Conservation (phyloP, 2,888 invertebrate species). For the Melolontha melolontha region DNA sequence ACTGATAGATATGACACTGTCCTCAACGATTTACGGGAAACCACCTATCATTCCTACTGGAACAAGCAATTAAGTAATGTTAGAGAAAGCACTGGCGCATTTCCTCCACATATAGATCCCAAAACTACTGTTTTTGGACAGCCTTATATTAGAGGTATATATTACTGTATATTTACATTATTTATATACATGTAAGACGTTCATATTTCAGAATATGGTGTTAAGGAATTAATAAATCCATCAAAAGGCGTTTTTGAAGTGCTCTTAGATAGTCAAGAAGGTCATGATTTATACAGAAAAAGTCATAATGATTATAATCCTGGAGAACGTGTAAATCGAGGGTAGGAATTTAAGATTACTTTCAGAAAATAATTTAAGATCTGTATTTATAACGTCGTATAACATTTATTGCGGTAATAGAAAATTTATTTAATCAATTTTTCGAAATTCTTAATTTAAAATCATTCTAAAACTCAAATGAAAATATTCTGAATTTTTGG, state of each 20-base stretch:
- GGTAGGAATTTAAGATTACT: constrained; percentile 55
- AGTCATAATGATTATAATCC: constrained; percentile 67
- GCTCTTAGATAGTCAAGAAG: constrained; percentile 60
- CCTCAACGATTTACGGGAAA: constrained; percentile 66
- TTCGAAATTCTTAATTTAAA: no score
- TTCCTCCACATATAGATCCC: constrained; percentile 63
- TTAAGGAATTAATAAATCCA: constrained; percentile 64
- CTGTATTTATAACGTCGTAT: no score
- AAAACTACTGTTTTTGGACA: constrained; percentile 64
- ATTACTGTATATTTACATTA: constrained; percentile 3
- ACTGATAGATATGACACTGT: constrained; percentile 65
- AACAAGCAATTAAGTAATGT: constrained; percentile 64
- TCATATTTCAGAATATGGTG: constrained; percentile 52
- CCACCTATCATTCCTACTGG: constrained; percentile 66
- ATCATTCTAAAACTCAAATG: no score
- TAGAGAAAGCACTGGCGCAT: constrained; percentile 63
- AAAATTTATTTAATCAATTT: no score
- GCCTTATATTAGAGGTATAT: constrained; percentile 44
- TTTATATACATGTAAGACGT: not conserved
- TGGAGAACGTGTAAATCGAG: constrained; percentile 62
- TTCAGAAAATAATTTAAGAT: not conserved
- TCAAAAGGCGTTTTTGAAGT: constrained; percentile 60
- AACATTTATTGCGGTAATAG: no score
- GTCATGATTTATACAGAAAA: constrained; percentile 65
- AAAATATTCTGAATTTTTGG: no score